Evolutionary conservation across 2,888 invertebrate genomes (phyloP).

Genomic region (Scaptodrosophila latifasciaeformis): DNA sequence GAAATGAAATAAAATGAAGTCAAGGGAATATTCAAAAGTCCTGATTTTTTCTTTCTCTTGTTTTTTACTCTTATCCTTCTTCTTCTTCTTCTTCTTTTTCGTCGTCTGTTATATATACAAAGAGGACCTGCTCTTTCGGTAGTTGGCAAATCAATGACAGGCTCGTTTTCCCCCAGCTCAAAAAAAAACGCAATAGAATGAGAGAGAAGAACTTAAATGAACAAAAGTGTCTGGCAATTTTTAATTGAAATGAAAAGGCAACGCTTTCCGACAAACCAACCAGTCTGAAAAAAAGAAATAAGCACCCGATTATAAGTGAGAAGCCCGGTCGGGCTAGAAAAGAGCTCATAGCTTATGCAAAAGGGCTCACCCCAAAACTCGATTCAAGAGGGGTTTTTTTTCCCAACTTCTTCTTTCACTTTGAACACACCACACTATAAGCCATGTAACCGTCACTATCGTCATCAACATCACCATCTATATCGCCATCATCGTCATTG

Average conservation of each 20-base stretch:
- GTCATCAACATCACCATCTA: background rate
- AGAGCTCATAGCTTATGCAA: slow-evolving; percentile 34
- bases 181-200: background rate
- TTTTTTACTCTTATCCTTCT: too few species aligned
- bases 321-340: too few species aligned
- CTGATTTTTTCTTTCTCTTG: slow-evolving; percentile 13
- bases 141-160: too few species aligned
- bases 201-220: slow-evolving; percentile 3
- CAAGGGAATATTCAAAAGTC: slow-evolving; percentile 11
- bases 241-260: slow-evolving; percentile 32
- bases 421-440: too few species aligned
- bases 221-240: slow-evolving; percentile 16
- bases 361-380: slow-evolving; percentile 29
- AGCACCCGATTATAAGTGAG: too few species aligned
- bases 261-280: slow-evolving; percentile 12
- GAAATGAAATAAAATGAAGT: slow-evolving; percentile 23
- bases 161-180: background rate
- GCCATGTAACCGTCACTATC: too few species aligned
- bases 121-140: too few species aligned
- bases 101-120: too few species aligned
- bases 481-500: slow-evolving; percentile 31
- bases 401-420: too few species aligned
- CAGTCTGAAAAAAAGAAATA: background rate
- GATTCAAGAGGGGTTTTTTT: background rate
- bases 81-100: too few species aligned